Conservation (phyloP, 2,113 vertebrate genomes). For the Otus sunia region DNA sequence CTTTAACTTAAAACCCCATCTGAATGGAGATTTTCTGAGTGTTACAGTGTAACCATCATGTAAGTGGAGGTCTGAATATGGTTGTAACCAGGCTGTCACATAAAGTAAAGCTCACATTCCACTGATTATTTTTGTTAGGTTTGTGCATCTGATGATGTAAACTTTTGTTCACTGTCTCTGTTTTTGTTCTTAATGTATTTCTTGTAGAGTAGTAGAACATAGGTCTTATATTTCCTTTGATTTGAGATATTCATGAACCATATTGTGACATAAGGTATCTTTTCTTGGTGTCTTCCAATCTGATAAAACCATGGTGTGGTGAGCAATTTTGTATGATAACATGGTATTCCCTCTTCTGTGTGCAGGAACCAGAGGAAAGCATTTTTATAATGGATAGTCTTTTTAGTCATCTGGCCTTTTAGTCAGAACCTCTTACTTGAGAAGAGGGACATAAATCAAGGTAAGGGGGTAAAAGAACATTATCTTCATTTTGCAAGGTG, state of each 20-base stretch:
- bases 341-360: not conserved
- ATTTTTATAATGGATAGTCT: not conserved
- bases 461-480: not conserved
- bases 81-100: fast-evolving
- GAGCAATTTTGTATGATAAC: not conserved
- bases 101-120: not conserved
- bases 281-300: not conserved
- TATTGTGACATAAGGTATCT: not conserved
- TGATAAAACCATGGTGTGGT: not conserved
- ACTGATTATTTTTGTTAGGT: not conserved
- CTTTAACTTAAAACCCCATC: not conserved
- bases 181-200: not conserved
- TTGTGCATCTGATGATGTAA: not conserved
- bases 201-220: not conserved
- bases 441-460: not conserved
- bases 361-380: not conserved
- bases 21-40: not conserved
- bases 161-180: not conserved
- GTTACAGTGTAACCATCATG: not conserved
- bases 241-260: not conserved
- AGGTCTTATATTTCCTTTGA: not conserved
- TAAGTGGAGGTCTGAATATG: not conserved
- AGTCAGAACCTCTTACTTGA: not conserved
- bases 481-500: not conserved
- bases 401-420: not conserved